Conservation (phyloP, 1,140 invertebrate genomes). For the Atopsyche davidsoni region DNA sequence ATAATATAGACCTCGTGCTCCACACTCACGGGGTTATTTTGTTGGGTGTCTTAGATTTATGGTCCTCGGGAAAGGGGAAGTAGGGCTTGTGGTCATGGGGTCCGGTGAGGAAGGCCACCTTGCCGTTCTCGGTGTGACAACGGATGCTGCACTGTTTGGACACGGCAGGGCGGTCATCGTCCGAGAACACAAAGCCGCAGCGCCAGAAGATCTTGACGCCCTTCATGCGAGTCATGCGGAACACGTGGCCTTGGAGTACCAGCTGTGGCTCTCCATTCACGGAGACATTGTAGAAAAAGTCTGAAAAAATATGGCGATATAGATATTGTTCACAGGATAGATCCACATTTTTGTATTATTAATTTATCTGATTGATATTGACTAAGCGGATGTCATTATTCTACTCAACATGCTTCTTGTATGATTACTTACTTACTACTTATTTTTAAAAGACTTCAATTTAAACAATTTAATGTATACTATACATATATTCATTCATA, state of each 20-base stretch:
- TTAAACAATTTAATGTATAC: too few relatives aligned
- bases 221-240: conserved; percentile 14
- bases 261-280: conserved; percentile 7
- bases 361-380: too few relatives aligned
- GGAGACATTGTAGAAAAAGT: conserved; percentile 11
- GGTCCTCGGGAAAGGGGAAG: background rate
- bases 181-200: conserved; percentile 3
- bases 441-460: too few relatives aligned
- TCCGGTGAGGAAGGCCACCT: conserved; percentile 13
- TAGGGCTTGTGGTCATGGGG: conserved; percentile 3
- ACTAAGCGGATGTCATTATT: too few relatives aligned
- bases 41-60: background rate
- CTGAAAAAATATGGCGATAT: conserved; percentile 5
- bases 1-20: too few relatives aligned
- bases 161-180: background rate
- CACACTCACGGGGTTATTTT: too few relatives aligned
- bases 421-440: too few relatives aligned
- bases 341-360: too few relatives aligned
- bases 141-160: conserved; percentile 11
- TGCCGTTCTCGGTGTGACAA: conserved; percentile 18
- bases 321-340: too few relatives aligned
- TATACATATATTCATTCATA: too few relatives aligned
- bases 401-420: too few relatives aligned
- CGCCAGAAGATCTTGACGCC: conserved; percentile 15
- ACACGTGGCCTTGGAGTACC: conserved; percentile 7